Conservation (phyloP, 2,113 vertebrate species). For the Heterotilapia buettikoferi region DNA sequence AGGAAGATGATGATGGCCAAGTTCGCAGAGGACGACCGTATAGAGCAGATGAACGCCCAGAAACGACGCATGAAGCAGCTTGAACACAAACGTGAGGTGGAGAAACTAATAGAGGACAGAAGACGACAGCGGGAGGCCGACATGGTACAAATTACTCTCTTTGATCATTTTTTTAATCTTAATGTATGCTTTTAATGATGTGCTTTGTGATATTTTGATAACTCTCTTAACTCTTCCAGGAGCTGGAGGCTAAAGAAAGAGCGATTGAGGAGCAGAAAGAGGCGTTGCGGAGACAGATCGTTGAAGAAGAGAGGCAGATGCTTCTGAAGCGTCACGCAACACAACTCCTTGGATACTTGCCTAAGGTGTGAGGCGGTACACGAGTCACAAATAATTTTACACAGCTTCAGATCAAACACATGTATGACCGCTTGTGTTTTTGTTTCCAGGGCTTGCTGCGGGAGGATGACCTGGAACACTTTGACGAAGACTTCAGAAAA, state of each 20-base stretch:
- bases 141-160: slow-evolving; percentile 65
- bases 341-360: slow-evolving; percentile 85
- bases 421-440: neutral
- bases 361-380: slow-evolving; percentile 74
- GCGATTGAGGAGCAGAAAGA: slow-evolving; percentile 73
- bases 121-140: slow-evolving; percentile 74
- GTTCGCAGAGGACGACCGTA: slow-evolving; percentile 86
- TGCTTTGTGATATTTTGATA: neutral
- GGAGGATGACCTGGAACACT: slow-evolving; percentile 81
- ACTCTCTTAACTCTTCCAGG: slow-evolving; percentile 54
- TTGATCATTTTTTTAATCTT: neutral
- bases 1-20: slow-evolving; percentile 79
- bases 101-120: slow-evolving; percentile 81
- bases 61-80: slow-evolving; percentile 85
- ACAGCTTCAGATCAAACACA: neutral
- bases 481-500: slow-evolving; percentile 84
- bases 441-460: slow-evolving; percentile 81
- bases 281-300: slow-evolving; percentile 68
- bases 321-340: slow-evolving; percentile 85
- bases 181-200: neutral
- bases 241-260: slow-evolving; percentile 78
- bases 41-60: slow-evolving; percentile 88
- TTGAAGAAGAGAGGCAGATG: slow-evolving; percentile 89
- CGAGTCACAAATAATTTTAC: neutral
- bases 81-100: slow-evolving; percentile 81